Evolutionary conservation across 2,888 invertebrate species (phyloP), one percentile per base, ranked within the genome.

Genomic region (Dolichopus griseipennis): DNA sequence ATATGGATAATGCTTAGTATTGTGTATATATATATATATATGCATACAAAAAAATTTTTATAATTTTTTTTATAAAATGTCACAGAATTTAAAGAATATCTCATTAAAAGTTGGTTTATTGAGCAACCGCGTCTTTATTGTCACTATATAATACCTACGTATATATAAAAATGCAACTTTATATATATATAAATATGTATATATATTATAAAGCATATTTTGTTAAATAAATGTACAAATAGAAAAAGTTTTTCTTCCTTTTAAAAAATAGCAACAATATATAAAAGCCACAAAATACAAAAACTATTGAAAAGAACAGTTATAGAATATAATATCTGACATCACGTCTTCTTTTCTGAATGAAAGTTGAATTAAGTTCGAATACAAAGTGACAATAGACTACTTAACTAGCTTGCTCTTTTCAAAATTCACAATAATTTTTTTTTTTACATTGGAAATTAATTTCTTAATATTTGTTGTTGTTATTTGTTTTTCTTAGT

Each of bases 101-200:
- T 52, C 52, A 52, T 52, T 52, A 52, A 52, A 52, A 52, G 52
- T 52, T 52, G 18, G 52, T 52, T 52, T 52, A 52, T 52, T n/a
- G 52, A 18, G 18, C 52, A 52, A 52, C 52, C 18, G 18, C 52
- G 18, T 52, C 52, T 52, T 52, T 18, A n/a, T 52, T 52, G 3
- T 52, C 52, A 52, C n/a, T 52, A 52, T 52, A 52, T 52, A 52
- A 9, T 3, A 34, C 5, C 9, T 34, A 34, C 9, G 34, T 7
- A 34, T 34, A 9, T 34, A 9, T 34, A 34, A 7, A 34, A 34
- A 5, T 9, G 9, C 5, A 34, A 9, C 8, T 37, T 37, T 37
- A 37, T 37, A 12, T n/a, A n/a, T n/a, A n/a, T n/a, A n/a, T n/a
- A n/a, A n/a, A n/a, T n/a, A n/a, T n/a, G n/a, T n/a, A n/a, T n/a